Evolutionary conservation across 2,888 invertebrate genomes (phyloP), one percentile per base, ranked within the genome.

Genomic region (Aricia artaxerxes): DNA sequence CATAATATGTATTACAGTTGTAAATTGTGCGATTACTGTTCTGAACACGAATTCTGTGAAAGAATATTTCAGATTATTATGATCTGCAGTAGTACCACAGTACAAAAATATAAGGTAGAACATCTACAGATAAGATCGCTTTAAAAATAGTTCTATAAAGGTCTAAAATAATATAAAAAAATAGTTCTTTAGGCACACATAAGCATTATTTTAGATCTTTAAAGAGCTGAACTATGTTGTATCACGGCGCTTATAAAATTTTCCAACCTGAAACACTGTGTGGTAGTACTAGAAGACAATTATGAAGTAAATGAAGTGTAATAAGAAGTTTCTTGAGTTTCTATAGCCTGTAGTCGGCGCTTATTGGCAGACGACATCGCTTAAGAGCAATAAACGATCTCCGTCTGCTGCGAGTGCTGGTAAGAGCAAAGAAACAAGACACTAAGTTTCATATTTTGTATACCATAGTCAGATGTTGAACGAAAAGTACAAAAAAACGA

Each of bases 21-120:
- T 69, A 38, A 69, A 69, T 69, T 38, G 35, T 69, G 35, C 69
- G 69, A 69, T 69, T 69, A 69, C 16, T 69, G 69, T 69, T 69
- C 69, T 24, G 31, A 16, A 69, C 1, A 35, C 69, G 35, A 38
- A 69, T 13, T 69, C 4, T 38, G 69, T 69, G 13, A 5, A 69
- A 16, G 35, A 24, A 38, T 38, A 38, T 69, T 13, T 38, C 13
- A 4, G 6, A 69, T 16, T 38, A 31, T 69, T 69, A 35, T 24
- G 7, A 6, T 24, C 69, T 35, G 13, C 13, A 35, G 13, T 31
- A 64, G 11, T 38, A 64, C 40, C 40, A 40, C 40, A 40, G 40
- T 40, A 40, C 5, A 40, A 40, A 40, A 40, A 40, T 24, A 24
- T 24, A 24, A 24, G 24, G 53, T 53, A 3, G 11, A 53, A 9